Conservation (phyloP, 2,888 invertebrate genomes). For the Synanthedon andrenaeformis region DNA sequence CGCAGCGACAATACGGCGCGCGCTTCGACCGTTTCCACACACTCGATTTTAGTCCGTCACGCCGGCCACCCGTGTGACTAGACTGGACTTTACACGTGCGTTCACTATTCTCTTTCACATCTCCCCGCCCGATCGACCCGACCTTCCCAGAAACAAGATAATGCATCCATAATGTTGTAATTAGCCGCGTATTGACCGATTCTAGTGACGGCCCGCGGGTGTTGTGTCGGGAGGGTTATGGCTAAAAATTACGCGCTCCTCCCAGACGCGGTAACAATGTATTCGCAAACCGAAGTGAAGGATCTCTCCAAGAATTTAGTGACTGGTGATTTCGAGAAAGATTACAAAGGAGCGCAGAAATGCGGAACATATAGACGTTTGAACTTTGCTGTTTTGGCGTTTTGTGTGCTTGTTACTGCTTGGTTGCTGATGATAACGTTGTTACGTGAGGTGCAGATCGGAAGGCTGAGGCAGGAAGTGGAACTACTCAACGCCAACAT, state of each 20-base stretch:
- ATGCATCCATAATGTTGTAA: conserved; percentile 45
- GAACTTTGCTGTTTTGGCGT: conserved; percentile 24
- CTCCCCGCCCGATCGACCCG: conserved; percentile 19
- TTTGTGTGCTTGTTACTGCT: conserved; percentile 22
- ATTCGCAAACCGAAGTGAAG: conserved; percentile 47
- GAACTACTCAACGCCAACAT: conserved; percentile 49
- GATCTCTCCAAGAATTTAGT: conserved; percentile 59
- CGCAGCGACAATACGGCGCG: not conserved
- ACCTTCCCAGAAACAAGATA: conserved; percentile 37
- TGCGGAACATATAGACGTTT: conserved; percentile 15
- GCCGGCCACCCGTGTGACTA: conserved; percentile 29
- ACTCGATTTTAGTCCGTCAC: conserved; percentile 34
- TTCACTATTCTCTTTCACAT: conserved; percentile 17
- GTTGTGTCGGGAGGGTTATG: conserved; percentile 41
- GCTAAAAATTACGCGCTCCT: conserved; percentile 54
- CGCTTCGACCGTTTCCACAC: conserved; percentile 17
- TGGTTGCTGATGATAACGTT: conserved; percentile 47
- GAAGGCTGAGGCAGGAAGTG: conserved; percentile 40
- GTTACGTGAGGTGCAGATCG: conserved; percentile 45
- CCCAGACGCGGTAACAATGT: conserved; percentile 42
- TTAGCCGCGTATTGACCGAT: conserved; percentile 18
- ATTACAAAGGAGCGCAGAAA: conserved; percentile 39
- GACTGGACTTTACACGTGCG: conserved; percentile 23
- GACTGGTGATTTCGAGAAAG: conserved; percentile 56
- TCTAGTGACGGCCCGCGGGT: conserved; percentile 30